Percentiles rank a stretch among this genome's conserved stretches.
Evolutionary conservation across 1,140 invertebrate genomes (phyloP).

Genomic region (Andrena cerasifolii): DNA sequence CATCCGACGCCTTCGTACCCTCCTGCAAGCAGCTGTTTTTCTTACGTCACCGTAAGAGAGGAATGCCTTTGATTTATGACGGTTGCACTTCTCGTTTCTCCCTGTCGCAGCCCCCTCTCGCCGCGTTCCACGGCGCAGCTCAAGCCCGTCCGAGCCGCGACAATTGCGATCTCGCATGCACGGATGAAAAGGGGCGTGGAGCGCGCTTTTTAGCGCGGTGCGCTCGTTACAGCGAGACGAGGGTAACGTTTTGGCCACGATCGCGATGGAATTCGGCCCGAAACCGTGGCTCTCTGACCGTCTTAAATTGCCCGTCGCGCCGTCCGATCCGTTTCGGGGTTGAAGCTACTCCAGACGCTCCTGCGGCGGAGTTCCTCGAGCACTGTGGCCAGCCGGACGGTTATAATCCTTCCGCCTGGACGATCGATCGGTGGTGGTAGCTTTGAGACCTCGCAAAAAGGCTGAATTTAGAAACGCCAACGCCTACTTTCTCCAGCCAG

Average conservation of each 20-base stretch:
- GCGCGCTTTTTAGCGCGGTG: conserved; percentile 15
- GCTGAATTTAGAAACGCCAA: conserved; percentile 5
- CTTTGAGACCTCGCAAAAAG: background rate
- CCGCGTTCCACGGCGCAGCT: background rate
- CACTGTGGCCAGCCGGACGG: too few species aligned
- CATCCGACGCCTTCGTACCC: conserved; percentile 50
- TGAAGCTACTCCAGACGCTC: too few species aligned
- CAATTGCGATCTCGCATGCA: conserved; percentile 62
- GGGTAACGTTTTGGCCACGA: background rate
- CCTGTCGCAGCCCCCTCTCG: background rate
- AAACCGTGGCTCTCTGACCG: conserved; percentile 1
- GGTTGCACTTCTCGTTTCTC: conserved; percentile 30
- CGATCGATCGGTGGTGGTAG: too few species aligned
- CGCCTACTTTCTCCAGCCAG: background rate
- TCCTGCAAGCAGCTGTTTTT: conserved; percentile 69
- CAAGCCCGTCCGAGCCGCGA: conserved; percentile 36
- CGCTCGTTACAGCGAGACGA: conserved; percentile 37
- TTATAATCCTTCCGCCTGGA: too few species aligned
- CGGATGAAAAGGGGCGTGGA: conserved; percentile 47
- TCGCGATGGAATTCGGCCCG: background rate
- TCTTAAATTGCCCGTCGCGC: conserved; percentile 1
- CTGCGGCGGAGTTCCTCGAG: too few species aligned
- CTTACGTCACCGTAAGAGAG: conserved; percentile 65
- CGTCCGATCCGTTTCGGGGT: too few species aligned
- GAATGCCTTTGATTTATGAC: conserved; percentile 70